Evolutionary conservation across 37 sponge, comb jelly and placozoan genomes (phyloP), one percentile per base, ranked within the genome.

Genomic region (Beroe forskalii): DNA sequence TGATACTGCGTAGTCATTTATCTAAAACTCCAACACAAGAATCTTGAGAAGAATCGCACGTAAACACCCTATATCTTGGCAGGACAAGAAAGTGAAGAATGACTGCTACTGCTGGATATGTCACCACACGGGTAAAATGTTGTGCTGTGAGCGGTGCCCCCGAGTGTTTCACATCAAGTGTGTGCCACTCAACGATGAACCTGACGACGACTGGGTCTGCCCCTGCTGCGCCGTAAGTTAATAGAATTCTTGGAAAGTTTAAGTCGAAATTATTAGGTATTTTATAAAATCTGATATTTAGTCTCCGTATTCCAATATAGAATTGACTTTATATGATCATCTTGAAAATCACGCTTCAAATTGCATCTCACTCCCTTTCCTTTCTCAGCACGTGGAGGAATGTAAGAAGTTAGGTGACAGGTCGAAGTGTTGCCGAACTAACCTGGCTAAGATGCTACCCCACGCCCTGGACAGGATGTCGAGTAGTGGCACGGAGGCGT

Each of bases 51-150:
- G n/a, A n/a, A n/a, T n/a, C n/a, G n/a, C n/a, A n/a, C n/a, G n/a
- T n/a, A n/a, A n/a, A n/a, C n/a, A n/a, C n/a, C n/a, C n/a, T n/a
- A n/a, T n/a, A n/a, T n/a, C n/a, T n/a, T n/a, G n/a, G 32, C 89
- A 89, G 89, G 89, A 40, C 9, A 95, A 96, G 67, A 75, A 75
- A 14, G 80, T 92, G 28, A 96, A 96, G 95, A 96, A 96, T 90
- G 97, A 96, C 91, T 94, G 94, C 37, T 96, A 96, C 93, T 96
- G 97, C 80, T 96, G 97, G 97, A 93, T 94, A 72, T 97, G 98
- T 48, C 98, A 97, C 91, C 94, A 95, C 89, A 96, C 95, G 12
- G 98, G 98, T 9, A 93, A 95, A 40, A 94, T 97, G 9, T 90
- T 97, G 41, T 97, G 98, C 90, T 97, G 98, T 92, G 98, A 97